A percentile compares a stretch with the other conserved stretches of the same genome.
These are phyloP conservation scores for Falco novaeseelandiae DNA, from an alignment of 2,797 vertebrate species.

Conservation along the genomic window DNA sequence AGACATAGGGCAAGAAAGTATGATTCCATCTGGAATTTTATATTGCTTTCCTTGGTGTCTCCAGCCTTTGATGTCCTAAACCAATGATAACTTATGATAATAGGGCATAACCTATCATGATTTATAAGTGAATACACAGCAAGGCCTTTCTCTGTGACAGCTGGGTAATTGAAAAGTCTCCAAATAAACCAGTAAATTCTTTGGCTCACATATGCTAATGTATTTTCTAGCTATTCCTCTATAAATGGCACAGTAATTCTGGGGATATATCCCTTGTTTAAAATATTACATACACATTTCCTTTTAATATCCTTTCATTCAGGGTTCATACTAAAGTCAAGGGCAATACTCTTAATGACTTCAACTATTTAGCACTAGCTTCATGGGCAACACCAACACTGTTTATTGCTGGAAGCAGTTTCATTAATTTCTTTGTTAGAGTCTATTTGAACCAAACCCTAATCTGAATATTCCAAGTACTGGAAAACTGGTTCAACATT, in stretches of 20 bases:
- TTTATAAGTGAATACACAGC: neutral
- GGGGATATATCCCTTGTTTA: neutral
- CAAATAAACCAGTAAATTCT: neutral
- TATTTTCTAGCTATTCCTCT: neutral
- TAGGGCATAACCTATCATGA: neutral
- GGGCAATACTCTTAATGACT: neutral
- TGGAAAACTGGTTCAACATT: neutral
- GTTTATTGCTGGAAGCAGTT: neutral
- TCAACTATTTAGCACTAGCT: neutral
- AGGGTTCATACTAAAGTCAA: neutral
- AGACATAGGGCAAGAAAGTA: neutral
- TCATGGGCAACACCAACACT: neutral
- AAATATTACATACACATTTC: neutral
- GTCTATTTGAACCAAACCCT: neutral
- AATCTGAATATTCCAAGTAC: neutral
- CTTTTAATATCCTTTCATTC: neutral
- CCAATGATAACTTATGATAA: neutral
- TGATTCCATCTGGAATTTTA: neutral
- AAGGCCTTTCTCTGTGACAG: neutral
- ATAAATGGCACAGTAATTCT: neutral
- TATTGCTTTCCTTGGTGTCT: neutral
- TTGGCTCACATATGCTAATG: neutral
- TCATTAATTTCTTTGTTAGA: neutral
- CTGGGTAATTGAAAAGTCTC: neutral
- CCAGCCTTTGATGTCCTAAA: neutral